Evolutionary conservation across 2,113 vertebrate species (phyloP).

Genomic region (Aldabrachelys gigantea): DNA sequence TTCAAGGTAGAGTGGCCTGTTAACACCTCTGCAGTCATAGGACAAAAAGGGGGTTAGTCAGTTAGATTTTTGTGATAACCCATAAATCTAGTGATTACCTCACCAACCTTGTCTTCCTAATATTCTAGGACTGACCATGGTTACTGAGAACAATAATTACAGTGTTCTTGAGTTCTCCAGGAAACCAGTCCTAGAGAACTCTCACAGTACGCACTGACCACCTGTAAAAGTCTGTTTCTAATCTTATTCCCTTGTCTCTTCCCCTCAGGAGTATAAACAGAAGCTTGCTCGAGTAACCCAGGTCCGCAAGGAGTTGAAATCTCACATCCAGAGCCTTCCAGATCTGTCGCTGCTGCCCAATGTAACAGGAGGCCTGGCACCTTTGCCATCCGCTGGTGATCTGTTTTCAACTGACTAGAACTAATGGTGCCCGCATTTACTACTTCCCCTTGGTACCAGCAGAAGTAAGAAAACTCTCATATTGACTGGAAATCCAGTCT

Average conservation of each 20-base stretch:
- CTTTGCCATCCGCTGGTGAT: conserved; percentile 96
- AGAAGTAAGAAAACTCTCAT: conserved; percentile 63
- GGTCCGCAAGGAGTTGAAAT: conserved; percentile 98
- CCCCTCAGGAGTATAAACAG: conserved; percentile 94
- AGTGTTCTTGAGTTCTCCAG: neutral
- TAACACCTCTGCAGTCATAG: neutral
- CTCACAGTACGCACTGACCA: neutral
- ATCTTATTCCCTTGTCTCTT: conserved; percentile 6
- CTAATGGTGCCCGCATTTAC: neutral
- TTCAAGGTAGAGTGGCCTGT: neutral
- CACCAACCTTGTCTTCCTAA: neutral
- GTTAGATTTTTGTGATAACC: neutral
- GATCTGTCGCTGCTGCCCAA: conserved; percentile 96
- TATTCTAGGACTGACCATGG: neutral
- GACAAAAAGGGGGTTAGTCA: neutral
- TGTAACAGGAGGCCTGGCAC: conserved; percentile 94
- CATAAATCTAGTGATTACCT: neutral
- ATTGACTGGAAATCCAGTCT: conserved; percentile 65
- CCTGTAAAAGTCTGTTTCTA: neutral
- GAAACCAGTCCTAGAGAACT: neutral
- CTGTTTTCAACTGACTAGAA: conserved; percentile 97
- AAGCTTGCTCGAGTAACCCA: conserved; percentile 97
- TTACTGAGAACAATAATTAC: neutral
- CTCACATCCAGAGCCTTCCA: conserved; percentile 98
- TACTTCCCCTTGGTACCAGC: conserved; percentile 69